phyloP scores from a whole-genome alignment of 2,797 vertebrate genomes.

The Rhabdomys pumilio region DNA sequence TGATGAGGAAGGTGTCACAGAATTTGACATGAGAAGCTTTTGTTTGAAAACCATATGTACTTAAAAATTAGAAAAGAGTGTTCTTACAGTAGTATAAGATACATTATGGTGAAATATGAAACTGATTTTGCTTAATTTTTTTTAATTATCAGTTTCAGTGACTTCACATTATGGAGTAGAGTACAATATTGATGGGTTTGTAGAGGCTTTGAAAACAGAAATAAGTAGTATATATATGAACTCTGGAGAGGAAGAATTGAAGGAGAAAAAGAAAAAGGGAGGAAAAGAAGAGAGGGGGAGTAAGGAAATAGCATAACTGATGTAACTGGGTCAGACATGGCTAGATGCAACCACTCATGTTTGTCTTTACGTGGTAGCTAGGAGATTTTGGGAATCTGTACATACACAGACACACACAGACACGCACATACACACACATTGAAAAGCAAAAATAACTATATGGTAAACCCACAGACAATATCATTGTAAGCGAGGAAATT shows the following conservation, averaged over 20 bases:
- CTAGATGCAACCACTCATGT: neutral
- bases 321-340: neutral
- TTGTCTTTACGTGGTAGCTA: neutral
- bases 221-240: neutral
- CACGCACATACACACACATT: neutral
- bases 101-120: constrained; percentile 41
- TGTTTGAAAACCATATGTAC: constrained; percentile 40
- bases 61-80: constrained; percentile 55
- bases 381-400: neutral
- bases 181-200: neutral
- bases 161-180: constrained; percentile 21
- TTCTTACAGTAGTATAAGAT: neutral
- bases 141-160: constrained; percentile 48
- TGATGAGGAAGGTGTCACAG: constrained; percentile 46
- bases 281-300: neutral
- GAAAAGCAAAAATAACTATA: neutral
- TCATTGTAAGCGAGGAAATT: neutral
- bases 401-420: neutral
- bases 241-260: neutral
- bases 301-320: neutral
- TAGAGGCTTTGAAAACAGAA: constrained; percentile 37
- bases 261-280: neutral
- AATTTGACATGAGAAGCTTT: constrained; percentile 40
- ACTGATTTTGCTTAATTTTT: constrained; percentile 62
- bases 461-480: neutral